phyloP scores from a whole-genome alignment of 2,888 invertebrate genomes.

The Orchesellides sinensis region DNA sequence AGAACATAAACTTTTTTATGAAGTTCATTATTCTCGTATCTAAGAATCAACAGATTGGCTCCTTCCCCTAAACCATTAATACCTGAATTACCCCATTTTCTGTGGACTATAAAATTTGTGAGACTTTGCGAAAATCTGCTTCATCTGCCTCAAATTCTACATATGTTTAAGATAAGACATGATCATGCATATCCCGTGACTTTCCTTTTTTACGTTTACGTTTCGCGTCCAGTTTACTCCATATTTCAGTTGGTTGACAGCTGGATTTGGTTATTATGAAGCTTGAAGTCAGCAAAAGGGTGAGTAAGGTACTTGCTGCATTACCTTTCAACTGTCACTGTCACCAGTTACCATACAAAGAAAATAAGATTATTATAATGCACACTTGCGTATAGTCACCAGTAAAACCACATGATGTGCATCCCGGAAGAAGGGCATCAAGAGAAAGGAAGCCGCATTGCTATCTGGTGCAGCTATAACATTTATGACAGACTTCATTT shows the following conservation, averaged over 20 bases:
- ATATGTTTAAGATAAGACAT: conserved; percentile 5
- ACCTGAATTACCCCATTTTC: conserved; percentile 51
- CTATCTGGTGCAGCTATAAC: too few species aligned
- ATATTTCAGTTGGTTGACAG: not conserved
- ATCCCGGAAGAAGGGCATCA: not conserved
- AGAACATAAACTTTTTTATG: conserved; percentile 53
- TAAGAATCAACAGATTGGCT: conserved; percentile 52
- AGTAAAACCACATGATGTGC: conserved; percentile 13
- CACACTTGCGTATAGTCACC: conserved; percentile 19
- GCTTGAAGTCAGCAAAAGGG: not conserved
- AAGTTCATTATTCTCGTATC: conserved; percentile 57
- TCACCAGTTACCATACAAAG: conserved; percentile 18
- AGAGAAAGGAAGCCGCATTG: not conserved
- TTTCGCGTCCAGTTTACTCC: not conserved
- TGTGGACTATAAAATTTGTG: conserved; percentile 30
- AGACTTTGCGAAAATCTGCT: conserved; percentile 16
- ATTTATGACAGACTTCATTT: conserved; percentile 23
- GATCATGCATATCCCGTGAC: not conserved
- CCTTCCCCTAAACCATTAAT: conserved; percentile 41
- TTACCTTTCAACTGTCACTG: conserved; percentile 13
- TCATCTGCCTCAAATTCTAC: too few species aligned
- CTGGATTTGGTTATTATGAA: not conserved
- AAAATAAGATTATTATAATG: conserved; percentile 14
- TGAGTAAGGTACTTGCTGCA: not conserved
- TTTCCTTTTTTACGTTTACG: not conserved